Base-by-base conservation (phyloP, 2,797 vertebrate genomes). In the Mus caroli region DNA sequence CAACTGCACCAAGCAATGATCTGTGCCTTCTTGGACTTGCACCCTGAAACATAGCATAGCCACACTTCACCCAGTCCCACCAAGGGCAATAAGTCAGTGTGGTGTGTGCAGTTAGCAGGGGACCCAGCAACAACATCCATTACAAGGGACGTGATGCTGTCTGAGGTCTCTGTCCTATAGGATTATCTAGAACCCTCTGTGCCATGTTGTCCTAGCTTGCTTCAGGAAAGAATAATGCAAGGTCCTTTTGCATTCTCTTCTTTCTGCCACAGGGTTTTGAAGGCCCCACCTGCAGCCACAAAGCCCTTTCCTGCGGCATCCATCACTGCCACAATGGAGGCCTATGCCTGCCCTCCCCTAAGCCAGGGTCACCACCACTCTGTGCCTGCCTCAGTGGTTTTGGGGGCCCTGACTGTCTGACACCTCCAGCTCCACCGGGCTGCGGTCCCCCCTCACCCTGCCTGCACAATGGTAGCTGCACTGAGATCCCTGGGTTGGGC, bases 311-410 rank as follows among this genome's bases (percentile, higher is more conserved):
- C 73, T 96, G 95, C 0, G 96, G 96, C 28, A 52, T 19, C 12
- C 94, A 97, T 11, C 96, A 98, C 85, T 98, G 98, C 83, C 96
- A 97, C 90, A 98, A 98, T 0, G 96, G 98, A 43, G 98, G 98
- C 56, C 86, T 98, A 12, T 97, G 97, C 58, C 91, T 98, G 79
- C 92, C 97, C 78, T 96, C 95, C 73, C 94, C 92, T 28, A 92
- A 82, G 83, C 78, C 94, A 10, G 94, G 95, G 90, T 71, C 84
- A n/a, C 93, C 92, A 34, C 97, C 96, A 8, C 78, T 34, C 80
- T 98, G 97, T 19, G 97, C 88, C 82, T 98, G 98, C 78, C 90
- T 97, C 52, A 94, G 90, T 67, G 97, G 89, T 64, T 93, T 97
- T 0, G 96, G 96, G 62, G 98, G 82, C 37, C 97, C 97, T 50